A percentile compares a stretch with the other conserved stretches of the same genome.
Evolutionary conservation across 2,888 invertebrate species (phyloP).

Genomic region (Volucella bombylans): DNA sequence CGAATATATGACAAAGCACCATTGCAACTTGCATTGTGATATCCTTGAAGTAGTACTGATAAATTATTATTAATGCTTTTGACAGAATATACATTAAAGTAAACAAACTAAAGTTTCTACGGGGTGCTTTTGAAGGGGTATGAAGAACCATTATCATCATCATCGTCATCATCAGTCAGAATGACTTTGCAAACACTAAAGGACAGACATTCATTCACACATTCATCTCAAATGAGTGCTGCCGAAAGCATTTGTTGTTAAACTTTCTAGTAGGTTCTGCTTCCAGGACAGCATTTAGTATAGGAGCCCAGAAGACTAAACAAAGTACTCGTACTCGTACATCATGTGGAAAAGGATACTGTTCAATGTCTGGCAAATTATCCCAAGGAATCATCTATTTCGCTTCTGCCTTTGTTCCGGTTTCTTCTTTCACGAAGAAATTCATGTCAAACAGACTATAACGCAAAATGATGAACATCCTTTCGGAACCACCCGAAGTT

Average conservation of each 20-base stretch:
- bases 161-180: constrained; percentile 52
- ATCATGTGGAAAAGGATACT: constrained; percentile 56
- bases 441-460: constrained; percentile 65
- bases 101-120: neutral
- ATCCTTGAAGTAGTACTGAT: constrained; percentile 65
- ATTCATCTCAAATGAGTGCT: neutral
- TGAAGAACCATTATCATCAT: constrained; percentile 27
- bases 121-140: neutral
- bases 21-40: constrained; percentile 55
- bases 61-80: constrained; percentile 73
- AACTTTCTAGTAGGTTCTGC: neutral
- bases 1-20: neutral
- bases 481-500: constrained; percentile 16
- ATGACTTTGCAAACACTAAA: constrained; percentile 65
- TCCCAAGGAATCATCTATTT: constrained; percentile 67
- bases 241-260: constrained; percentile 49
- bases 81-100: constrained; percentile 65
- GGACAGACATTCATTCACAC: constrained; percentile 35
- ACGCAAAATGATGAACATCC: constrained; percentile 59
- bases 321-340: neutral
- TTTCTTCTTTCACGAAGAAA: neutral
- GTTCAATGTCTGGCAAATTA: constrained; percentile 71
- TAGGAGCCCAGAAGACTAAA: too few relatives aligned
- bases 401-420: neutral
- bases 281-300: neutral